Evolutionary conservation across 1,140 invertebrate species (phyloP), one percentile per base, ranked within the genome.

Genomic region (Ceratosolen solmsi): DNA sequence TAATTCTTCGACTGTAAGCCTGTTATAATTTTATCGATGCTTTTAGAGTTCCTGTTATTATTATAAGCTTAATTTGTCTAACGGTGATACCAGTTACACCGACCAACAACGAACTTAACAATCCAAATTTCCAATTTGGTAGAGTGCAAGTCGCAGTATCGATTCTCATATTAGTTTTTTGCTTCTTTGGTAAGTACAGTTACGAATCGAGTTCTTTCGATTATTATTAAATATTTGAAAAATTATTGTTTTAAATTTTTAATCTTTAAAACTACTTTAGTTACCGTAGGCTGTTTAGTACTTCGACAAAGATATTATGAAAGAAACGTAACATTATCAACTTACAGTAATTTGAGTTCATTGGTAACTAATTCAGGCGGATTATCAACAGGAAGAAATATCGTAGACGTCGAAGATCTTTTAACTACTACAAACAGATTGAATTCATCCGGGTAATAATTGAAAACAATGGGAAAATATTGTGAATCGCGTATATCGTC

Each of bases 61-160:
- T 93, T 49, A 88, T 89, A n/a, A 85, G 83, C 11, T 77, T 92
- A 36, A 87, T 92, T 77, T 89, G 89, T 56, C 30, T 85, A 9
- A 80, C 63, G 8, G 56, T 88, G 9, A 77, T 71, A 85, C 89
- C 87, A 84, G 86, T 80, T 85, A 77, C 76, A 25, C 49, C 84
- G 30, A 65, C 63, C n/a, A 76, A 87, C 83, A 89, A 90, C 36
- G 92, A 94, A 73, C 93, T 94, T 76, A 91, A 92, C 83, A 95
- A 96, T 91, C 95, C 96, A 9, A 96, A 95, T 91, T 97, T 97
- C 90, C 95, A 96, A 85, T 95, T 96, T 88, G 96, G 96, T 1
- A 92, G 92, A 85, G 90, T 93, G 51, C 95, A 97, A 92, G 95
- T 94, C 1, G 93, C 94, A 9, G 91, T 94, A n/a, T 92, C 94